phyloP scores from a whole-genome alignment of 2,888 invertebrate genomes.

The Scaptomyza polygonia region DNA sequence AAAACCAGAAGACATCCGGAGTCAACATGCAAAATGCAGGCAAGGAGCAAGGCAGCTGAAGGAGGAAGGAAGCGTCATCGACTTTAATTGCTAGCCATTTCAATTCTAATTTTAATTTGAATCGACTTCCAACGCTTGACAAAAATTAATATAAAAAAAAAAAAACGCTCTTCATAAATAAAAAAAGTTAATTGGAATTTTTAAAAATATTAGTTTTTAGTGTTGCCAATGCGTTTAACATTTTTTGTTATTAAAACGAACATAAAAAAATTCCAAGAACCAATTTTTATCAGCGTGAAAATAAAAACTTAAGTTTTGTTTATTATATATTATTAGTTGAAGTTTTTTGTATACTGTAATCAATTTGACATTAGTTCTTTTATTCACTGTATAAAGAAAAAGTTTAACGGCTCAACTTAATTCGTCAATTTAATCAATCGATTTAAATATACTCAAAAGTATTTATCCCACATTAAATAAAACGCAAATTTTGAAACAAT shows the following conservation, averaged over 20 bases:
- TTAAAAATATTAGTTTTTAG: neutral
- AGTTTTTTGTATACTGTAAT: too few relatives aligned
- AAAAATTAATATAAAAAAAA: conserved; percentile 60
- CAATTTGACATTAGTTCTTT: neutral
- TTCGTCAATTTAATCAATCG: neutral
- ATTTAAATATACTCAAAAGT: neutral
- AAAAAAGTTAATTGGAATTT: neutral
- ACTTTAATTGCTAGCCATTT: conserved; percentile 77
- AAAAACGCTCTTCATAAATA: neutral
- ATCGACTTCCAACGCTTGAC: conserved; percentile 65
- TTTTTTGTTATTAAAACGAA: too few relatives aligned
- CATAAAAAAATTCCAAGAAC: too few relatives aligned
- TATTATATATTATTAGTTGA: too few relatives aligned
- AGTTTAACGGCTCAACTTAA: neutral
- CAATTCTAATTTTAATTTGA: conserved; percentile 73
- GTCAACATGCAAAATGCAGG: conserved; percentile 25
- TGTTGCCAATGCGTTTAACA: too few relatives aligned
- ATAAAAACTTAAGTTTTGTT: too few relatives aligned
- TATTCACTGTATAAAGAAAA: neutral
- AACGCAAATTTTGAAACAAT: neutral
- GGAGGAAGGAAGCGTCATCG: conserved; percentile 48
- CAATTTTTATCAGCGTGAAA: too few relatives aligned
- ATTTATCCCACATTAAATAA: neutral
- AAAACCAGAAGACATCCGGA: conserved; percentile 32
- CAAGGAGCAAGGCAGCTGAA: neutral